Evolutionary conservation across 2,113 vertebrate genomes (phyloP), one percentile per base, ranked within the genome.

Genomic region (Numenius arquata): DNA sequence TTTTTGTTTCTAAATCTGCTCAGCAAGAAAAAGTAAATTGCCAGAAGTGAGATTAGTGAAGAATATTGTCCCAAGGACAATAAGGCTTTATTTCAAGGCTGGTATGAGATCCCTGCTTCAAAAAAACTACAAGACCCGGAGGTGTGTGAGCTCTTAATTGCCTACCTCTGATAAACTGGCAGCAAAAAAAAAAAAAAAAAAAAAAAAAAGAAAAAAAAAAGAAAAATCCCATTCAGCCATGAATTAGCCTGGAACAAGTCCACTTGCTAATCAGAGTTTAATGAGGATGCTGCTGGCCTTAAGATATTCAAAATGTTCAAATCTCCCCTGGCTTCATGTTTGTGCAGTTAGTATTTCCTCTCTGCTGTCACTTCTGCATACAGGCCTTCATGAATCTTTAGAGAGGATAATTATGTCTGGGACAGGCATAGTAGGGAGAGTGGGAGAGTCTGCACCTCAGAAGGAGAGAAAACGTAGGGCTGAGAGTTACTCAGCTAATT

Each of bases 81-180:
- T 98, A 92, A 97, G 95, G 97, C 97, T 98, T 98, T 98, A 97
- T 98, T 90, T 92, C 90, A 96, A 95, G 94, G 95, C 97, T 98
- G 87, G 97, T 98, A 97, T 97, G 97, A 98, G 97, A 98, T 97
- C 95, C 86, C 83, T 15, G 91, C 94, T 98, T 98, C 97, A 98
- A 98, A 98, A 98, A 96, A 98, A 91, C 95, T 91, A 91, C 93
- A 94, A 96, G 96, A 97, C 90, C 96, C 34, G 88, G 98, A 98
- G 98, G 98, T 98, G 98, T 98, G 97, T 98, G 97, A 98, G 97
- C 95, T 97, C 97, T 98, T 98, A 98, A 98, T 98, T 98, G 98
- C 98, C 96, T 97, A 98, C 98, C 98, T 98, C 98, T 98, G 97
- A 98, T 98, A 98, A 98, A 98, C 95, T 96, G 94, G 93, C 94